These are phyloP conservation scores for Hestina assimilis DNA, from an alignment of 1,140 invertebrate genomes.

Conservation along the genomic window DNA sequence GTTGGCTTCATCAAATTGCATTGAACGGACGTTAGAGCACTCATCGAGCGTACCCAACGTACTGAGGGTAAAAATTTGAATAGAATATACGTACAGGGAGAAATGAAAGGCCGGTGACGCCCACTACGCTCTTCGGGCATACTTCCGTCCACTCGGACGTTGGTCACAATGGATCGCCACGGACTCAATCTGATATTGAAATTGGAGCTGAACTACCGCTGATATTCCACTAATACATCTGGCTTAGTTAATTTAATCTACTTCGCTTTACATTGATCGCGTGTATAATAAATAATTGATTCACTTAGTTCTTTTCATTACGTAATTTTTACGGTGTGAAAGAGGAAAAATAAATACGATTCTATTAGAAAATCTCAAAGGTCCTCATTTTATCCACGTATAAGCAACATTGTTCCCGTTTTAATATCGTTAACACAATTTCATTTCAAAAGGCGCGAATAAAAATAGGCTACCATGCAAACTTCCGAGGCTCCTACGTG, in stretches of 20 bases:
- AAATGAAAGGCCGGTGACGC: slow-evolving; percentile 58
- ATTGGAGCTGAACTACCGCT: slow-evolving; percentile 57
- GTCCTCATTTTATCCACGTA: slow-evolving; percentile 14
- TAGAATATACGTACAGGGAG: slow-evolving; percentile 63
- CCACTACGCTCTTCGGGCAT: slow-evolving; percentile 48
- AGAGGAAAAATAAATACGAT: neutral
- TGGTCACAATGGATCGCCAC: slow-evolving; percentile 61
- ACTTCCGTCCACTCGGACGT: slow-evolving; percentile 64
- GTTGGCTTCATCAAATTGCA: slow-evolving; percentile 75
- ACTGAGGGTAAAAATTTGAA: slow-evolving; percentile 76
- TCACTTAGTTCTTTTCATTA: no score
- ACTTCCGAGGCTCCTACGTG: slow-evolving; percentile 31
- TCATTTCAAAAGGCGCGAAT: slow-evolving; percentile 31
- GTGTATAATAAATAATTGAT: neutral
- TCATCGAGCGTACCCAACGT: slow-evolving; percentile 57
- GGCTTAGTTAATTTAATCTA: slow-evolving; percentile 8
- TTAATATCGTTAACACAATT: slow-evolving; percentile 35
- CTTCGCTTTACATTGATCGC: neutral
- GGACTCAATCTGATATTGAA: slow-evolving; percentile 69
- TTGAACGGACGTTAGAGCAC: slow-evolving; percentile 73
- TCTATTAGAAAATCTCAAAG: slow-evolving; percentile 6
- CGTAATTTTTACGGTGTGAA: no score
- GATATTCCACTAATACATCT: slow-evolving; percentile 33
- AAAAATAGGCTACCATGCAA: slow-evolving; percentile 35
- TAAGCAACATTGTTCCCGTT: slow-evolving; percentile 14